Percentiles rank a stretch among this genome's conserved stretches.
Conservation (phyloP, 2,888 invertebrate genomes). For the Metacarcinus magister region DNA sequence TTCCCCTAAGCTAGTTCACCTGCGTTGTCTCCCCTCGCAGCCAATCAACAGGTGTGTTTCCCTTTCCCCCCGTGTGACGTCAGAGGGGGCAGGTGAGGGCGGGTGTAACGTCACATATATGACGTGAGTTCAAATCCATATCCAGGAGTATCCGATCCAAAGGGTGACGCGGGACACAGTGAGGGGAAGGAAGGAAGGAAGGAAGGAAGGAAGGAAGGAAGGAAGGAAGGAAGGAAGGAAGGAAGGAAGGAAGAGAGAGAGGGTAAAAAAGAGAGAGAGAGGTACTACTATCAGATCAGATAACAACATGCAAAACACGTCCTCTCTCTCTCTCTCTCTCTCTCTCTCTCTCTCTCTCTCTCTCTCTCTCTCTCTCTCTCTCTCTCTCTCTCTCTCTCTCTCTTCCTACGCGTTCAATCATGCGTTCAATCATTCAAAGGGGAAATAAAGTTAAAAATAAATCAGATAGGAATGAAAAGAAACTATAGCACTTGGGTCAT, state of each 20-base stretch:
- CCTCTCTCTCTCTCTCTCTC: not conserved
- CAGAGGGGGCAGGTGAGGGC: not conserved
- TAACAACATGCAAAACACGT: not conserved
- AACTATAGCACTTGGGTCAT: too few species aligned
- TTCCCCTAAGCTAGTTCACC: not conserved
- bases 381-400: not conserved
- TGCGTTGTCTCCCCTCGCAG: not conserved
- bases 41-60: constrained; percentile 48
- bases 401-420: too few species aligned
- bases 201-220: not conserved
- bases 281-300: constrained; percentile 2
- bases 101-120: not conserved
- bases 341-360: not conserved
- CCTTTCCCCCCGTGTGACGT: constrained; percentile 17
- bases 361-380: constrained; percentile 3
- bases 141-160: not conserved
- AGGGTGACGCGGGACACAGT: not conserved
- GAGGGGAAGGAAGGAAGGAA: not conserved
- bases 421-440: too few species aligned
- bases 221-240: not conserved
- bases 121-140: constrained; percentile 7
- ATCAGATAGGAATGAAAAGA: too few species aligned
- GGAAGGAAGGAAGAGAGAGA: not conserved
- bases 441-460: too few species aligned
- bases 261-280: not conserved